Base-by-base conservation (phyloP, 2,797 vertebrate genomes). In the Pseudomugil gertrudae region DNA sequence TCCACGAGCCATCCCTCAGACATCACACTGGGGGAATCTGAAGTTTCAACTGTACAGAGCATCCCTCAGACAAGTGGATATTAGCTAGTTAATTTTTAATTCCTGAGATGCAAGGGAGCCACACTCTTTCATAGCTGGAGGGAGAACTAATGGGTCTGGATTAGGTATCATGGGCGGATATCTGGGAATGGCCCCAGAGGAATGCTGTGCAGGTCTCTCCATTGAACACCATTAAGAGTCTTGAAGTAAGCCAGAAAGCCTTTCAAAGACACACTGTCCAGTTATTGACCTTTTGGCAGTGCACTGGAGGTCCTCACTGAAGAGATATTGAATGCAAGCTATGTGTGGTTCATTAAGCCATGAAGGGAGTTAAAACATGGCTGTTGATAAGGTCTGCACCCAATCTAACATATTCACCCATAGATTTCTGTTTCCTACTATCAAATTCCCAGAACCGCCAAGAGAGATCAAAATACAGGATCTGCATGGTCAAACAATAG, bases 1-100 rank as follows among this genome's bases (percentile, higher is more conserved):
- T 92, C 81, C 91, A 78, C 78, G 56, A 92, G 83, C 85, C 76
- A 83, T 90, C 88, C 86, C 87, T 89, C 84, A 80, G 71, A 50
- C 68, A 67, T 77, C 86, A 81, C 88, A 72, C 92, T 80, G 56
- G 69, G 92, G 93, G 92, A 93, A 91, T 93, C 92, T 93, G 92
- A 89, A 67, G 86, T 93, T 94, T 92, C 90, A 92, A 90, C 88
- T 74, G 60, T 84, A 76, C 85, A 77, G 71, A 83, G 83, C 76
- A 79, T 87, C 87, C 86, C 90, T 90, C 91, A 93, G 92, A 92
- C 92, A 93, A 93, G 93, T 92, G 92, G 93, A 93, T 92, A 92
- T 92, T 90, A 92, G 92, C 90, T 94, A 88, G 92, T 94, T 93
- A 94, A 94, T 94, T 94, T 94, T 93, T 93, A 94, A 94, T 94